These are phyloP conservation scores for Poeciliopsis occidentalis DNA, from an alignment of 2,113 vertebrate genomes.

Conservation along the genomic window DNA sequence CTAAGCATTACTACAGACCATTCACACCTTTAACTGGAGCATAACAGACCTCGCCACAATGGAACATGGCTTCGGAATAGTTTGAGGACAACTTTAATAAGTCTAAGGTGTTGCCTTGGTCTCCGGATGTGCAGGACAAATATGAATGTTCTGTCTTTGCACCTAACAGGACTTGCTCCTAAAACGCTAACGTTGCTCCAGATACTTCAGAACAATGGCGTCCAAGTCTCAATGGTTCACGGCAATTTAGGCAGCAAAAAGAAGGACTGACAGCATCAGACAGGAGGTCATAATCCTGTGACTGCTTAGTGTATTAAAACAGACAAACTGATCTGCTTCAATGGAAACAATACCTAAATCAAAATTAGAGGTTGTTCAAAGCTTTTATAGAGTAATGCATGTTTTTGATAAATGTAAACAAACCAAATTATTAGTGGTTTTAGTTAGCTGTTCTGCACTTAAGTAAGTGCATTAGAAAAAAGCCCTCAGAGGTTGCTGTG, in stretches of 20 bases:
- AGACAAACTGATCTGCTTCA: neutral
- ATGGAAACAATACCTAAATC: neutral
- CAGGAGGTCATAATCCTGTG: neutral
- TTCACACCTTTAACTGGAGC: no score
- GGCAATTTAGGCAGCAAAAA: no score
- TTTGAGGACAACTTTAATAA: neutral
- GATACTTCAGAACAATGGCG: neutral
- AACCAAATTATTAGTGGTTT: neutral
- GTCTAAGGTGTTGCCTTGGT: no score
- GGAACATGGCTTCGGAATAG: no score
- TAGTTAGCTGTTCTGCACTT: constrained; percentile 16
- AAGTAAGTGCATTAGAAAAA: constrained; percentile 45
- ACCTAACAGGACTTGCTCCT: neutral
- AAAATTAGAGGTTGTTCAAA: neutral
- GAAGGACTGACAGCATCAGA: neutral
- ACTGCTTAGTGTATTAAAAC: neutral
- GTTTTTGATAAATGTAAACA: neutral
- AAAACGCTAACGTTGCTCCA: neutral
- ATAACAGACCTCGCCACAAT: neutral
- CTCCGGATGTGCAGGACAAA: neutral
- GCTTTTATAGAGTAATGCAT: neutral
- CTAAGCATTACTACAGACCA: no score
- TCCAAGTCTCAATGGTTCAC: neutral
- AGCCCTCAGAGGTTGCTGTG: constrained; percentile 52
- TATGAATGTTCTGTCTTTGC: neutral